A percentile compares a stretch with the other conserved stretches of the same genome.
Conservation (phyloP, 2,888 invertebrate species). For the Lithophane semibrunnea region DNA sequence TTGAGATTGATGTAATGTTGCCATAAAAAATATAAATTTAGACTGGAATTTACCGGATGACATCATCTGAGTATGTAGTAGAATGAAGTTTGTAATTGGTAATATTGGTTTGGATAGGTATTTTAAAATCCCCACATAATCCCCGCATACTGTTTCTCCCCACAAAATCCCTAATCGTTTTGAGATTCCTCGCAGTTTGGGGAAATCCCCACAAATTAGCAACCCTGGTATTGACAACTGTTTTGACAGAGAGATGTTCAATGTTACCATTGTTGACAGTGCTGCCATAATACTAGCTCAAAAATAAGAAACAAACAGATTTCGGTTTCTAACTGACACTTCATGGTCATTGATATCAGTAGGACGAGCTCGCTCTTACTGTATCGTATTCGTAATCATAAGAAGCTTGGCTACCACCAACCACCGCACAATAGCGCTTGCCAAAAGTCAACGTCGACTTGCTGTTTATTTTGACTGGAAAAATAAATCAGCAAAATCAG, state of each 20-base stretch:
- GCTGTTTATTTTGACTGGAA: not conserved
- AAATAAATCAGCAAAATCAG: too few species aligned
- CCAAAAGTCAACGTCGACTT: not conserved
- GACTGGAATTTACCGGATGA: too few species aligned
- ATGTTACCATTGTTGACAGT: conserved; percentile 6
- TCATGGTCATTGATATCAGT: not conserved
- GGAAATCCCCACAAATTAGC: too few species aligned
- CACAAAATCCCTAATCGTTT: too few species aligned
- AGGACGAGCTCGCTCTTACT: not conserved
- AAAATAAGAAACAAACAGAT: not conserved
- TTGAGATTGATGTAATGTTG: too few species aligned
- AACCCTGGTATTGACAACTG: not conserved
- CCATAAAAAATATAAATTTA: too few species aligned
- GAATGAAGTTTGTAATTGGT: too few species aligned
- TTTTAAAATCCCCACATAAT: too few species aligned
- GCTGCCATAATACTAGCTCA: not conserved
- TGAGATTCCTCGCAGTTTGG: too few species aligned
- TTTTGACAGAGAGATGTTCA: conserved; percentile 34
- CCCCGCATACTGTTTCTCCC: too few species aligned
- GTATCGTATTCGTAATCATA: not conserved
- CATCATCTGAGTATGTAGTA: too few species aligned
- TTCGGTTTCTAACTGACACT: not conserved
- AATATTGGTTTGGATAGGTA: too few species aligned
- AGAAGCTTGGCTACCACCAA: not conserved
- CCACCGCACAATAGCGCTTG: not conserved